Evolutionary conservation across 2,113 vertebrate species (phyloP).

Genomic region (Rynchops niger): DNA sequence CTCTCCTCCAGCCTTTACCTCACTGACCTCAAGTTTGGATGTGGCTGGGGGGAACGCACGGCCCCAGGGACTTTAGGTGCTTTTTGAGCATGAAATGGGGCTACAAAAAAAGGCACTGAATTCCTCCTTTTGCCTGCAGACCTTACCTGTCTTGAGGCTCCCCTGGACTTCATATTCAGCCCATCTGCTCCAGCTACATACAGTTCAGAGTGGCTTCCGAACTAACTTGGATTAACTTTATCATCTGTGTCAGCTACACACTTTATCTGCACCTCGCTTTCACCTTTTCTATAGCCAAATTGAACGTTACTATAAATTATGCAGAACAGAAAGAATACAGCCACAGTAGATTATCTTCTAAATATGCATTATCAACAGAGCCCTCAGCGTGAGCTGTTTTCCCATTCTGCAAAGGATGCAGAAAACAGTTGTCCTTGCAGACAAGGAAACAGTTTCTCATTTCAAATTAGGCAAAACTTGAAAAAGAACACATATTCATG

Average conservation of each 20-base stretch:
- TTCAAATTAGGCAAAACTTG: constrained; percentile 24
- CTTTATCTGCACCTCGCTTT: not conserved
- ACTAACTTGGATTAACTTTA: not conserved
- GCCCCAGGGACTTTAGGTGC: not conserved
- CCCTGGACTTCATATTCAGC: not conserved
- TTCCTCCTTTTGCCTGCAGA: not conserved
- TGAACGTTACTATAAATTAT: not conserved
- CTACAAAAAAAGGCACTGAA: not conserved
- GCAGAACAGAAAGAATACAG: constrained; percentile 1
- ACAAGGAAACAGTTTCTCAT: not conserved
- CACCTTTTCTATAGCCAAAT: not conserved
- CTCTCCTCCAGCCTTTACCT: not conserved
- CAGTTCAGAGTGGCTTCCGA: not conserved
- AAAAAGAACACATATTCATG: constrained; percentile 17
- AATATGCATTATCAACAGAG: constrained; percentile 8
- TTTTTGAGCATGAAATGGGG: not conserved
- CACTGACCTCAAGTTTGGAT: not conserved
- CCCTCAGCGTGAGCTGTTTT: constrained; percentile 37
- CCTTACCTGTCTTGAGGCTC: not conserved
- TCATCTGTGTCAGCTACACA: not conserved
- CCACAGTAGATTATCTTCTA: constrained; percentile 10
- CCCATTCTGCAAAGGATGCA: not conserved
- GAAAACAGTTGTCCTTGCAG: no score
- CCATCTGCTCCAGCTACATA: not conserved
- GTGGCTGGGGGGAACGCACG: not conserved